Percentiles rank a stretch among this genome's conserved stretches.
Conservation (phyloP, 64 coral and sea anemone species). For the Catalaphyllia jardinei region DNA sequence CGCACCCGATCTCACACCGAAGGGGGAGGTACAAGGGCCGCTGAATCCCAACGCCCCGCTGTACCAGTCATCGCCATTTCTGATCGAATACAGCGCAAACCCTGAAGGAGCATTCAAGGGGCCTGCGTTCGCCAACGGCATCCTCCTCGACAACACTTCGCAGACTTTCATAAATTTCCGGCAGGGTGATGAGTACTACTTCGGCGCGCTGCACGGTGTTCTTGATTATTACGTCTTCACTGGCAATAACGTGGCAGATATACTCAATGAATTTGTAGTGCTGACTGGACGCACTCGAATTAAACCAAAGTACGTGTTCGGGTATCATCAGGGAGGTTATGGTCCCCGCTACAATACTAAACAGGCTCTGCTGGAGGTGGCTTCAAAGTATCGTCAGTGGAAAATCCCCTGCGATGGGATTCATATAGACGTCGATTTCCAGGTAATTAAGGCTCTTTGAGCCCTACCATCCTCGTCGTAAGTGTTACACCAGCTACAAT, state of each 20-base stretch:
- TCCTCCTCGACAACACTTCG: constrained; percentile 77
- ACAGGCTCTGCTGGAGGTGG: constrained; percentile 74
- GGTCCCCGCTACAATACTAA: constrained; percentile 72
- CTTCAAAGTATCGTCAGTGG: constrained; percentile 78
- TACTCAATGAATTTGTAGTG: constrained; percentile 56
- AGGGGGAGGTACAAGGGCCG: constrained; percentile 62
- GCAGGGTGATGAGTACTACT: constrained; percentile 70
- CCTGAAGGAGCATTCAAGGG: constrained; percentile 57
- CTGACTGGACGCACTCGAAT: constrained; percentile 57
- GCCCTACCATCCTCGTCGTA: too few species aligned
- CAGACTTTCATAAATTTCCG: constrained; percentile 75
- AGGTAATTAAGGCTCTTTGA: too few species aligned
- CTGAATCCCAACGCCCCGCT: constrained; percentile 77
- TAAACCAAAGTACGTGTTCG: constrained; percentile 70
- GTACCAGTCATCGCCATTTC: constrained; percentile 84
- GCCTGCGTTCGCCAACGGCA: constrained; percentile 66
- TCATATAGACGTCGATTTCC: constrained; percentile 48
- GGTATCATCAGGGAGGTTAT: constrained; percentile 77
- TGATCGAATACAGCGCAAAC: constrained; percentile 74
- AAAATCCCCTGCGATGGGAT: constrained; percentile 70
- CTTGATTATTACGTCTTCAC: constrained; percentile 83
- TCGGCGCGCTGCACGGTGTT: constrained; percentile 70
- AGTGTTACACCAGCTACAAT: too few species aligned
- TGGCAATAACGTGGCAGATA: constrained; percentile 56
- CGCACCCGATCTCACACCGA: constrained; percentile 71